Evolutionary conservation across 2,113 vertebrate species (phyloP), one percentile per base, ranked within the genome.

Genomic region (Calyptommatus sinebrachiatus): DNA sequence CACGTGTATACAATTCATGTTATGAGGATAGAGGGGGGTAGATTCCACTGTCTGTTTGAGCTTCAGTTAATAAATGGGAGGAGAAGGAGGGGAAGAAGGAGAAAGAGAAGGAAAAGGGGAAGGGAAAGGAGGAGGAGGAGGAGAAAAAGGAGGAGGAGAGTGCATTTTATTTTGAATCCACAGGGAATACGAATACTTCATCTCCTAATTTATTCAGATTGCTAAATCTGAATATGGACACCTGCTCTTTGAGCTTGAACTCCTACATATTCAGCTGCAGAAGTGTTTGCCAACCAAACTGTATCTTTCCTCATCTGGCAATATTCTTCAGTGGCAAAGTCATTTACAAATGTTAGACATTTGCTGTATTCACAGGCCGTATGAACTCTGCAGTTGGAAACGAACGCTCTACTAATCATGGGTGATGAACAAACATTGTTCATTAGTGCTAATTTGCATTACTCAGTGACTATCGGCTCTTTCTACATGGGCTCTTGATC

Each of bases 291-390:
- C 86, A 91, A 90, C n/a, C 24, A 72, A 90, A 63, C 78, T 85
- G 77, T 60, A 87, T 80, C 86, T 93, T 91, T 77, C 75, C 84
- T 79, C 77, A 48, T 2, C 90, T 80, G 92, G 90, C 68, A 80
- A 61, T 83, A 78, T 67, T 66, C 85, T 88, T 94, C 92, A 88
- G 90, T 91, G 91, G 87, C 81, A 86, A 92, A 94, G 83, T 86
- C 93, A 93, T 93, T 93, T 92, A 90, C 92, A 94, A 94, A 94
- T 89, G 91, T 91, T 90, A 89, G 85, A 87, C 87, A 84, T 73
- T 57, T 86, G 89, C 88, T 89, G 73, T 75, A 73, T 29, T 78
- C 84, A 68, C 87, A 87, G 92, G 87, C 90, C 85, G 88, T 82
- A 79, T 85, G 89, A 80, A 86, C 80, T 84, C 79, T 78, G 84